phyloP scores from a whole-genome alignment of 2,888 invertebrate species.

The Muschampia plurimacula region DNA sequence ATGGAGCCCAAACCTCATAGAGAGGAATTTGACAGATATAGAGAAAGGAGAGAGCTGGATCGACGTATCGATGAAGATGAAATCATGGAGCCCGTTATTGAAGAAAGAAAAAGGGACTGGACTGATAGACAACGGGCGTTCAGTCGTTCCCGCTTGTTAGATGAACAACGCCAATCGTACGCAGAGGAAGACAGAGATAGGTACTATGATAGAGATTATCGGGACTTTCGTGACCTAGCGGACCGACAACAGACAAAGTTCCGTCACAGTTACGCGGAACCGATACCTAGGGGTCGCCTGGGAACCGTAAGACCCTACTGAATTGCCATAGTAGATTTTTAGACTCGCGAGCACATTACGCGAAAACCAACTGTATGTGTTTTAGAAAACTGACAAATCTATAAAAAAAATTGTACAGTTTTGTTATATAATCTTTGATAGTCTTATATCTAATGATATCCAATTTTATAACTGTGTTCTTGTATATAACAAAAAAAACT shows the following conservation, averaged over 20 bases:
- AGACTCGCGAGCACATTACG: slow-evolving; percentile 35
- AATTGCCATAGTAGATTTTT: slow-evolving; percentile 78
- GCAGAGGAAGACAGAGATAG: slow-evolving; percentile 74
- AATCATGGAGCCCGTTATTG: slow-evolving; percentile 77
- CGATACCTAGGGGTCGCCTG: slow-evolving; percentile 82
- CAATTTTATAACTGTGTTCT: neutral
- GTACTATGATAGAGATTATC: slow-evolving; percentile 76
- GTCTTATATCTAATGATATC: slow-evolving; percentile 21
- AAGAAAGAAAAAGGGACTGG: slow-evolving; percentile 76
- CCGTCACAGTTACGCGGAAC: slow-evolving; percentile 89
- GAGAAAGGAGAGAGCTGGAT: slow-evolving; percentile 75
- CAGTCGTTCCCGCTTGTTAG: slow-evolving; percentile 77
- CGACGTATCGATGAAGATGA: slow-evolving; percentile 80
- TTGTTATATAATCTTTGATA: slow-evolving; percentile 26
- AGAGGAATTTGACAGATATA: slow-evolving; percentile 74
- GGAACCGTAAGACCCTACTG: slow-evolving; percentile 81
- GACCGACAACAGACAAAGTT: slow-evolving; percentile 76
- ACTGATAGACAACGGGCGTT: slow-evolving; percentile 76
- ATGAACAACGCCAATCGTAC: slow-evolving; percentile 78
- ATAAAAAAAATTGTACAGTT: slow-evolving; percentile 19
- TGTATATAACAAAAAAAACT: neutral
- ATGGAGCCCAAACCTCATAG: slow-evolving; percentile 70
- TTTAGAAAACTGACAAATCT: neutral
- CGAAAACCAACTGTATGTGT: neutral
- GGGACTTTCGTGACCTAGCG: slow-evolving; percentile 75